Conservation (phyloP, 1,140 invertebrate genomes). For the Nephila pilipes region DNA sequence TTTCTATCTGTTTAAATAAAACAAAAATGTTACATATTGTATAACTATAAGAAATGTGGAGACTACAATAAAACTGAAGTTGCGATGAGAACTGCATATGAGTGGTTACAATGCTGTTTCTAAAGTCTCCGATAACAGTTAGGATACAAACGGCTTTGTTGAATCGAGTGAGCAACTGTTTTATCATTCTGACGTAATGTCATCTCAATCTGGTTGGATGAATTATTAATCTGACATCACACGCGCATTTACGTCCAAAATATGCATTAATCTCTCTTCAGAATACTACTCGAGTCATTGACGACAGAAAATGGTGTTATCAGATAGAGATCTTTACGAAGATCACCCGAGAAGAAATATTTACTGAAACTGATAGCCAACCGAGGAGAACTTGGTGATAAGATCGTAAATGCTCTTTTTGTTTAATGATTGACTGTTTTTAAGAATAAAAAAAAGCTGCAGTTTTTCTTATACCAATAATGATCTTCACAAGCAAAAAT, state of each 20-base stretch:
- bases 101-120: too few species aligned
- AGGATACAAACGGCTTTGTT: neutral
- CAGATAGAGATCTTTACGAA: neutral
- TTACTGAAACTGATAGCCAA: neutral
- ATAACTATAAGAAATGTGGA: too few species aligned
- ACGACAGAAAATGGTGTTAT: neutral
- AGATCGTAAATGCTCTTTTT: neutral
- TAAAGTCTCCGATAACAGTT: neutral
- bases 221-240: constrained; percentile 20
- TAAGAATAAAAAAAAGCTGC: neutral
- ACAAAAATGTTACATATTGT: too few species aligned
- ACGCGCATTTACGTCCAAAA: neutral
- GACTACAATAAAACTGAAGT: too few species aligned
- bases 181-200: neutral
- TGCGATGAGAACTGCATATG: too few species aligned
- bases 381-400: neutral
- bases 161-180: neutral
- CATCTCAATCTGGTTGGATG: constrained; percentile 16
- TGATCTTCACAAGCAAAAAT: too few species aligned
- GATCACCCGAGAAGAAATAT: constrained; percentile 1
- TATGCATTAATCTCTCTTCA: neutral
- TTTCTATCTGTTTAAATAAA: too few species aligned
- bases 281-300: neutral
- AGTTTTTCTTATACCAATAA: neutral
- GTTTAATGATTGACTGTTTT: neutral